These are phyloP conservation scores for Hydrolagus colliei DNA, from an alignment of 2,797 vertebrate genomes.

Conservation along the genomic window DNA sequence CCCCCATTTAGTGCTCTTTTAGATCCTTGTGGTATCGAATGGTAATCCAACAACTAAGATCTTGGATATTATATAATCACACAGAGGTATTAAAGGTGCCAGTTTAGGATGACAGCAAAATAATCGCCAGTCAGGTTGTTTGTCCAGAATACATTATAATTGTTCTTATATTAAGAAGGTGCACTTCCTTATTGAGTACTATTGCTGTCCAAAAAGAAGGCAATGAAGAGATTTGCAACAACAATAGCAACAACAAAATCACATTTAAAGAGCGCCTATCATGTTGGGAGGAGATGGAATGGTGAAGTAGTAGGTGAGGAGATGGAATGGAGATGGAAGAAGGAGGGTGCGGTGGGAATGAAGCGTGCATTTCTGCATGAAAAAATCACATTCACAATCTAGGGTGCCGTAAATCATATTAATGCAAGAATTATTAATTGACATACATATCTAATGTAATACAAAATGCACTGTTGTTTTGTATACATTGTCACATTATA, in stretches of 20 bases:
- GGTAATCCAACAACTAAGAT: background rate
- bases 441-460: background rate
- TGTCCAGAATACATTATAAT: background rate
- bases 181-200: background rate
- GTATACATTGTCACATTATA: background rate
- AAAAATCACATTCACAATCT: too few relatives aligned
- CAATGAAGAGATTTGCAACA: too few relatives aligned
- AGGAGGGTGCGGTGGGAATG: too few relatives aligned
- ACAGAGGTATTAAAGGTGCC: background rate
- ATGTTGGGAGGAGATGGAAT: too few relatives aligned
- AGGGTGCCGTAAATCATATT: too few relatives aligned
- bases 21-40: background rate
- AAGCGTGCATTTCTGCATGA: too few relatives aligned
- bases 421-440: too few relatives aligned
- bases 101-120: background rate
- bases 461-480: background rate
- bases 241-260: too few relatives aligned
- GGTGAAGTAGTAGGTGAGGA: too few relatives aligned
- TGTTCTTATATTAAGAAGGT: background rate
- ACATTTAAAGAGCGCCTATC: too few relatives aligned
- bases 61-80: background rate
- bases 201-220: too few relatives aligned
- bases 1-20: background rate
- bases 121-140: background rate
- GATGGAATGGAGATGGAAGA: too few relatives aligned